Conservation (phyloP, 2,797 vertebrate species). For the Gymnoscopelus braueri region DNA sequence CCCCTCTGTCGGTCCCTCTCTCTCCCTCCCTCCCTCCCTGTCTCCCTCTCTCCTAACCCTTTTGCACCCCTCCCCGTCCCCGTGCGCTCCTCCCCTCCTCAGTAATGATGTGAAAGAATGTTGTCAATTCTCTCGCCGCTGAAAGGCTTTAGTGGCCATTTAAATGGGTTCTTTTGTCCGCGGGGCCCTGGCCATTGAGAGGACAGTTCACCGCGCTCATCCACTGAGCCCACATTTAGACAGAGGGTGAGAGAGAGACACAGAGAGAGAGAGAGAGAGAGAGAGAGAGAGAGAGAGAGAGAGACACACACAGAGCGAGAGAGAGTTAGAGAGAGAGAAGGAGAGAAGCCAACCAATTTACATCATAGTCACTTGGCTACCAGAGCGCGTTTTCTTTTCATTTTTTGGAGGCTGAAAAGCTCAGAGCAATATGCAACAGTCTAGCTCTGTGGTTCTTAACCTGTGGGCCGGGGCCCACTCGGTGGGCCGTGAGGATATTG, state of each 20-base stretch:
- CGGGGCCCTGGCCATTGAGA: conserved; percentile 74
- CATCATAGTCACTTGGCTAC: conserved; percentile 72
- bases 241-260: conserved; percentile 60
- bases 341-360: conserved; percentile 70
- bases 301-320: not conserved
- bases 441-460: not conserved
- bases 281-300: not conserved
- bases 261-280: conserved; percentile 26
- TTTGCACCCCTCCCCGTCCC: conserved; percentile 61
- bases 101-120: conserved; percentile 89
- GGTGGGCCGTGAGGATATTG: no score
- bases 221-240: conserved; percentile 77
- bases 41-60: conserved; percentile 49
- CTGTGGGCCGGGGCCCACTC: no score
- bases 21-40: conserved; percentile 16
- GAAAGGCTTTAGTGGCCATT: conserved; percentile 85
- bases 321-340: conserved; percentile 9
- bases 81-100: conserved; percentile 65
- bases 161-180: conserved; percentile 84
- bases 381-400: conserved; percentile 56
- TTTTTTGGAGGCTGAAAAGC: conserved; percentile 23
- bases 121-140: conserved; percentile 79
- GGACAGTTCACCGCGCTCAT: conserved; percentile 78
- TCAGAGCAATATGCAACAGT: conserved; percentile 54
- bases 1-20: no score